Base-by-base conservation (phyloP, 2,797 vertebrate species). In the Phataginus tetradactyla region DNA sequence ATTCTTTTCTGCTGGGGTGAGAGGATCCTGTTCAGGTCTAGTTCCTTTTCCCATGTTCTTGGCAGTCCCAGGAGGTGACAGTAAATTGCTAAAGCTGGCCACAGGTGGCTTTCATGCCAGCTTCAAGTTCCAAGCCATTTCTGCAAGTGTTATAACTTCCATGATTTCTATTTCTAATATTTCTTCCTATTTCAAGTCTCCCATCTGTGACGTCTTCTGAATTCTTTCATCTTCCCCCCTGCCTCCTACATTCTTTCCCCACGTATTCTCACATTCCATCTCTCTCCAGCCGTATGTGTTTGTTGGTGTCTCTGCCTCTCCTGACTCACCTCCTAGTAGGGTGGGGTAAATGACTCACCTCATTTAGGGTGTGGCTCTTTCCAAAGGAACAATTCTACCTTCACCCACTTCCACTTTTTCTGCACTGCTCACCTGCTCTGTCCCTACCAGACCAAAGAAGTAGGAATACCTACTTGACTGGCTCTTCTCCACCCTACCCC, bases 281-380 rank as follows among this genome's bases (percentile, higher is more conserved):
- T 68, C 0, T 55, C 64, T 37, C 49, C 25, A 51, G 17, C 8
- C 42, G 57, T 0, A 0, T 23, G 34, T 57, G 86, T 84, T 61
- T 95, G 42, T 89, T 91, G 66, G 42, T 66, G 71, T 63, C 45
- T 51, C 23, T 89, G 69, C 6, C 34, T 55, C 90, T 78, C 79
- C 79, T 96, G 96, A 97, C 91, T 96, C 96, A 97, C 85, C 27
- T 78, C 8, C 78, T 53, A 42, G 59, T n/a, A 49, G 25, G 69
- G 32, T 81, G 29, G 85, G 49, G 72, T 69, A 75, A 88, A 84
- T 39, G 66, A 91, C 37, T 37, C 37, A 37, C 86, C 59, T 18
- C 89, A 37, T 42, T 86, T 68, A 78, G 89, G 83, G 89, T 49
- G 86, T 79, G 75, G 66, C 42, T 63, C 68, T 79, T 69, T 83